Conservation (phyloP, 2,888 invertebrate genomes). For the Diaperis boleti region DNA sequence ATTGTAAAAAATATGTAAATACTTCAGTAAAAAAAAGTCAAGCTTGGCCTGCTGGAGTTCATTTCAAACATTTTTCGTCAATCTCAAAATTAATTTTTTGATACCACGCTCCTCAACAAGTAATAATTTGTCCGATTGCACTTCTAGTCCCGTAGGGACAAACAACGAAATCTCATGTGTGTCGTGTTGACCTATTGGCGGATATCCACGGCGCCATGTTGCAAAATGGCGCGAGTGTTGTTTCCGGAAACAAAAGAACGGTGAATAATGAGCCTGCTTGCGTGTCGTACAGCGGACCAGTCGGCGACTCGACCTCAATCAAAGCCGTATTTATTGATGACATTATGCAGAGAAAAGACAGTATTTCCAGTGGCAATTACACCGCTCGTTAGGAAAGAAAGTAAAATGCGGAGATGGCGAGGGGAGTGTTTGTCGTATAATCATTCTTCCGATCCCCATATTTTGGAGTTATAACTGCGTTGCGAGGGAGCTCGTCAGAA, state of each 20-base stretch:
- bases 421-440: slow-evolving; percentile 52
- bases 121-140: slow-evolving; percentile 49
- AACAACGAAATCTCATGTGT: slow-evolving; percentile 27
- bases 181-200: slow-evolving; percentile 42
- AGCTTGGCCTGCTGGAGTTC: too few relatives aligned
- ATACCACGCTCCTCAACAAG: slow-evolving; percentile 23
- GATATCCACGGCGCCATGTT: slow-evolving; percentile 54
- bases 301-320: slow-evolving; percentile 8
- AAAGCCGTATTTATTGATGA: slow-evolving; percentile 19
- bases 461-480: slow-evolving; percentile 61
- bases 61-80: too few relatives aligned
- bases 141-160: slow-evolving; percentile 26
- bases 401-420: slow-evolving; percentile 35
- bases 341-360: slow-evolving; percentile 26
- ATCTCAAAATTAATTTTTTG: too few relatives aligned
- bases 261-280: slow-evolving; percentile 54
- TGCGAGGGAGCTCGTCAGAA: slow-evolving; percentile 56
- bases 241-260: slow-evolving; percentile 55
- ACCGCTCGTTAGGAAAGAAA: slow-evolving; percentile 53
- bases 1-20: too few relatives aligned
- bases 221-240: slow-evolving; percentile 57
- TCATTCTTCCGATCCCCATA: slow-evolving; percentile 60
- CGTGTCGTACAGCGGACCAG: slow-evolving; percentile 52
- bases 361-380: slow-evolving; percentile 56
- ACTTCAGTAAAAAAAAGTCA: too few relatives aligned